These are phyloP conservation scores for Drosophila anomalata DNA, from an alignment of 2,888 invertebrate genomes.

Conservation along the genomic window DNA sequence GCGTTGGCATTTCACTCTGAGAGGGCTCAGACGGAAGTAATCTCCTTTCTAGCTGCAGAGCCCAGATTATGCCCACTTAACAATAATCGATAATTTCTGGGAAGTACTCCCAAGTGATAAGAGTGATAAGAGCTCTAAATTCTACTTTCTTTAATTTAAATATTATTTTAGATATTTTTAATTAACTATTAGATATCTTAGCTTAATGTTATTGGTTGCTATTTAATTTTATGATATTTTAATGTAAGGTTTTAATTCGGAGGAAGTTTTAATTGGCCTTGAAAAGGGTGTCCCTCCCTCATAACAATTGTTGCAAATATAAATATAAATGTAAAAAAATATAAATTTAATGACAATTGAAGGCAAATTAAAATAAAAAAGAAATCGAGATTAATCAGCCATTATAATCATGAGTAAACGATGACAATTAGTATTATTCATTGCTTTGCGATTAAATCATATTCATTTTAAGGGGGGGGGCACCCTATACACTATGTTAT, in stretches of 20 bases:
- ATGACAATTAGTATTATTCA: slow-evolving; percentile 31
- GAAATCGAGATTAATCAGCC: slow-evolving; percentile 34
- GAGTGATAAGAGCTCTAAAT: no score
- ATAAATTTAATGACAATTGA: slow-evolving; percentile 8
- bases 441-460: slow-evolving; percentile 9
- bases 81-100: slow-evolving; percentile 29
- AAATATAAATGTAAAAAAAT: no score
- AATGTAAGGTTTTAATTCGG: no score
- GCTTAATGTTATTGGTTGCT: no score
- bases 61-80: slow-evolving; percentile 30
- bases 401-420: slow-evolving; percentile 30
- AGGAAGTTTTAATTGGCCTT: no score
- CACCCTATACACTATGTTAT: no score
- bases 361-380: slow-evolving; percentile 12
- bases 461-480: not conserved
- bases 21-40: slow-evolving; percentile 29
- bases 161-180: no score
- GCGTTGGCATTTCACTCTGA: not conserved
- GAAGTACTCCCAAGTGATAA: not conserved
- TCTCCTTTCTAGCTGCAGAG: slow-evolving; percentile 19
- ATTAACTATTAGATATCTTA: no score
- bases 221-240: no score
- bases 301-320: no score
- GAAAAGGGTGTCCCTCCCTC: no score
- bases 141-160: no score